phyloP scores from a whole-genome alignment of 2,113 vertebrate species.

The Excalfactoria chinensis region DNA sequence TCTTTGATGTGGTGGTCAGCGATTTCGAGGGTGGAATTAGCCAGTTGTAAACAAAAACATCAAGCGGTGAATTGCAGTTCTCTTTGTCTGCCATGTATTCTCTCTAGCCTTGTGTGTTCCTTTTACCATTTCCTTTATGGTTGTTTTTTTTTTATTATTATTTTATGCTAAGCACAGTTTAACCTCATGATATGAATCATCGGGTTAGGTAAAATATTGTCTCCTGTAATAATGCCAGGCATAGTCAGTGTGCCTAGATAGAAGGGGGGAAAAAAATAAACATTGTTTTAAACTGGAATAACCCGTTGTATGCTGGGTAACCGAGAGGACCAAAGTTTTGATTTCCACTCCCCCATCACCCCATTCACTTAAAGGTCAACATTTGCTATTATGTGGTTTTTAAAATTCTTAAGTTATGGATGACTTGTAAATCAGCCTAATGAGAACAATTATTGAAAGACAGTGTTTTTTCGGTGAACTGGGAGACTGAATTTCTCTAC shows the following conservation, averaged over 20 bases:
- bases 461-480: neutral
- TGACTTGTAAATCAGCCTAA: neutral
- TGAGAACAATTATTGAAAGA: neutral
- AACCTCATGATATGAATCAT: constrained; percentile 1
- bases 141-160: neutral
- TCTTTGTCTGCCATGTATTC: neutral
- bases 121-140: neutral
- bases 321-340: constrained; percentile 46
- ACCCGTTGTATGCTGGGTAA: neutral
- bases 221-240: neutral
- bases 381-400: neutral
- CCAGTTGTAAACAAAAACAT: neutral
- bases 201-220: constrained; percentile 35
- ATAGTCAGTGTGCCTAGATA: constrained; percentile 1
- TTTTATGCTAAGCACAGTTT: constrained; percentile 17
- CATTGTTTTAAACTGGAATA: neutral
- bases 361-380: neutral
- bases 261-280: neutral
- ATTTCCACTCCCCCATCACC: neutral
- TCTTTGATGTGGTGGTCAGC: constrained; percentile 51
- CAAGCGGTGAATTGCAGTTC: neutral
- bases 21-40: neutral
- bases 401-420: neutral
- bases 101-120: neutral
- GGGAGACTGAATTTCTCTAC: neutral